Conservation (phyloP, 2,888 invertebrate genomes). For the Rotaria sp. region DNA sequence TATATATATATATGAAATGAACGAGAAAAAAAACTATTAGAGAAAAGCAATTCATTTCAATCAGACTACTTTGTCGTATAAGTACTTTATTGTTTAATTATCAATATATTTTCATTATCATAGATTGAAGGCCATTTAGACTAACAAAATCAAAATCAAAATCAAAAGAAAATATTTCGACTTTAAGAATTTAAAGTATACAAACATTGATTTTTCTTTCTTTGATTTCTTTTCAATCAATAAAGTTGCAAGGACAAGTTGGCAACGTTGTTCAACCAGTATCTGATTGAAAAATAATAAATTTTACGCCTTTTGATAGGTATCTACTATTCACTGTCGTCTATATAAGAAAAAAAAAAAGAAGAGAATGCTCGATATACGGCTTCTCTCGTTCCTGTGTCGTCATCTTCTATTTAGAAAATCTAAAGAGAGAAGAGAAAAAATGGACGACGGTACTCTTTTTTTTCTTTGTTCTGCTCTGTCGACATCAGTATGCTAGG, state of each 20-base stretch:
- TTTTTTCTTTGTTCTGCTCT: neutral
- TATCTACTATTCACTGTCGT: neutral
- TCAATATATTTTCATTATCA: neutral
- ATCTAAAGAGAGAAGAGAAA: neutral
- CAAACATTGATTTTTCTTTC: neutral
- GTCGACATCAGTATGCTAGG: neutral
- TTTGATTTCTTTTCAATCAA: neutral
- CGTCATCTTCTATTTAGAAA: neutral
- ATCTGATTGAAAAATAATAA: conserved; percentile 15
- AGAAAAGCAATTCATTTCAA: too few species aligned
- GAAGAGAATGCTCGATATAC: neutral
- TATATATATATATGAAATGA: too few species aligned
- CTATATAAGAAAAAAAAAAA: neutral
- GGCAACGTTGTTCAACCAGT: neutral
- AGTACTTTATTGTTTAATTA: neutral
- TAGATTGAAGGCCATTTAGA: neutral
- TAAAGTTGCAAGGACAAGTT: neutral
- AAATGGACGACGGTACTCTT: neutral
- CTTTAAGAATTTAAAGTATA: neutral
- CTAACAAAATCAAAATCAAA: neutral
- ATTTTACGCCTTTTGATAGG: neutral
- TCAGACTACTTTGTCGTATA: too few species aligned
- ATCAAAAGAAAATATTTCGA: neutral
- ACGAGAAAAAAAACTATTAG: too few species aligned
- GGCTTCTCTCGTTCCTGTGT: neutral